Base-by-base conservation (phyloP, 2,113 vertebrate genomes). In the Dromaius novaehollandiae region DNA sequence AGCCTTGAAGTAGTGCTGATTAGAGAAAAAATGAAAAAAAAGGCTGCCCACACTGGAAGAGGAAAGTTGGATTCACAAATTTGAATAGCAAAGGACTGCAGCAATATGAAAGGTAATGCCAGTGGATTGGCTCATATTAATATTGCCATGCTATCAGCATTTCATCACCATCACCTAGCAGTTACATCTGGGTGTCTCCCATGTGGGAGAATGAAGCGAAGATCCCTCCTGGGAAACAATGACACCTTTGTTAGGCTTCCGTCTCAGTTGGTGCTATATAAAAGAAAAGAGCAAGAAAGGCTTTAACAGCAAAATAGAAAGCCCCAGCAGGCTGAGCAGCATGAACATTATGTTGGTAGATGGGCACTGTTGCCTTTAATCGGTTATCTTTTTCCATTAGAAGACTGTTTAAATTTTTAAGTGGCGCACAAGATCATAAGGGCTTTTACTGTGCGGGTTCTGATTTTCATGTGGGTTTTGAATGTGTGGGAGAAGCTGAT, bases 401-500 rank as follows among this genome's bases (percentile, higher is more conserved):
- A 88, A 86, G 58, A 44, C 73, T 89, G 86, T 61, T 78, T 93
- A 66, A 95, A 91, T 86, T 86, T 70, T 77, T 53, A 85, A 97
- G 89, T 61, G 42, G 60, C 83, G 51, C 46, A 64, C 93, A 92
- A 71, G 40, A 38, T 89, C 34, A 14, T 63, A 61, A 28, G 32
- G 80, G 69, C 70, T 95, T 94, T 88, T 82, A 61, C 48, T 75
- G 40, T 11, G 65, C 87, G 66, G 91, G 60, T 82, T 94, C 92
- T 6, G 6, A 93, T 69, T 46, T 96, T 95, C 77, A 58, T 30
- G 40, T 85, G 79, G 87, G 70, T 79, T 95, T 83, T 91, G 94
- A 96, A 96, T 86, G 78, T 73, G 87, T 68, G 78, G 81, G 86
- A 90, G 81, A 93, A 89, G 83, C 66, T 92, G 46, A 36, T 92